Evolutionary conservation across 2,888 invertebrate species (phyloP).

Genomic region (Scrobipalpa costella): DNA sequence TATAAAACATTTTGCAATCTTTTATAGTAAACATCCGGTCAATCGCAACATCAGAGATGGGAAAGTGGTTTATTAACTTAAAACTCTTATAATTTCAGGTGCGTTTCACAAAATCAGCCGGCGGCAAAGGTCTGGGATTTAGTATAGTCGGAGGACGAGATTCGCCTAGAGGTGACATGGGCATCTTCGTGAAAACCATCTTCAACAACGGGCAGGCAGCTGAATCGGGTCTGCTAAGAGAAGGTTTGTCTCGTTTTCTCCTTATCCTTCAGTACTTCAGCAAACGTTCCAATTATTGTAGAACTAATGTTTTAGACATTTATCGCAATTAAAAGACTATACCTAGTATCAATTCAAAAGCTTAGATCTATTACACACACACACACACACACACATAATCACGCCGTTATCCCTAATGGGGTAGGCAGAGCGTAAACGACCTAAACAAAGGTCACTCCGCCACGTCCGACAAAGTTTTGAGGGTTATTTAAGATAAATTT

Average conservation of each 20-base stretch:
- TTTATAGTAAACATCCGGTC: neutral
- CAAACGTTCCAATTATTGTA: no score
- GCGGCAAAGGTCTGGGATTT: conserved; percentile 92
- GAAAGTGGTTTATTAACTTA: neutral
- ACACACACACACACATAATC: neutral
- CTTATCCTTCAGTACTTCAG: no score
- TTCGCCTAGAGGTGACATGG: conserved; percentile 92
- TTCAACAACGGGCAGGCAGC: conserved; percentile 93
- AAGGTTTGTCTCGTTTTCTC: conserved; percentile 81
- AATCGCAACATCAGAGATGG: no score
- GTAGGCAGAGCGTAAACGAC: no score
- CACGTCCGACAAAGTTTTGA: no score
- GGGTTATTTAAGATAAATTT: no score
- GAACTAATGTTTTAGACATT: no score
- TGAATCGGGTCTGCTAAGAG: conserved; percentile 88
- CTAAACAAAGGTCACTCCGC: no score
- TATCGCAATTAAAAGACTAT: neutral
- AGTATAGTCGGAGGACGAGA: conserved; percentile 94
- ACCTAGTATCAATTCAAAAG: neutral
- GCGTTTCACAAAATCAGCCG: conserved; percentile 89
- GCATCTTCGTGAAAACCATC: conserved; percentile 93
- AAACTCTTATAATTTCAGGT: conserved; percentile 62
- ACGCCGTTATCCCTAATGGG: no score
- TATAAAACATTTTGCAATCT: neutral
- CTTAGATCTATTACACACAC: neutral